Evolutionary conservation across 2,888 invertebrate species (phyloP), one percentile per base, ranked within the genome.

Genomic region (Sthenelais limicola): DNA sequence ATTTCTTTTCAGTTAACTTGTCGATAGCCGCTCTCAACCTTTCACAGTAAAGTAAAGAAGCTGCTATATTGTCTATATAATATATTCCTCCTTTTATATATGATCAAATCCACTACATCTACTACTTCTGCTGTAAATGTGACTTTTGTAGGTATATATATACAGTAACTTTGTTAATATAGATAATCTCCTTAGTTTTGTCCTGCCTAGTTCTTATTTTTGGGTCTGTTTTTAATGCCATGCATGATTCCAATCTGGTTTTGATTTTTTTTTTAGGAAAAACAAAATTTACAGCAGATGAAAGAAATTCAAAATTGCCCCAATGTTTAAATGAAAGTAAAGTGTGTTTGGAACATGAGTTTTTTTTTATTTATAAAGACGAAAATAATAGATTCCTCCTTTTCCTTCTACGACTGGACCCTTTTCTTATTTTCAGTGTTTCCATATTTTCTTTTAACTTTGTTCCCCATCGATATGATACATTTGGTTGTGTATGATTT

Each of bases 1-100:
- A 48, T 48, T 71, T 67, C 21, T 28, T 72, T 72, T 72, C 72
- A 72, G 72, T 72, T 58, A 72, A 68, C 72, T 68, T 72, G 68
- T 72, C 68, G 67, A 52, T 72, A 68, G 68, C 72, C 54, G 68
- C 52, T 72, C 72, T 72, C 58, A 72, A 67, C 72, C 43, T 68
- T 38, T 68, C 49, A 52, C 38, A 67, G 72, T 72, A 72, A 72
- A 49, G 71, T 68, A 58, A 72, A 51, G 70, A 70, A 32, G 56
- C 70, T 56, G 70, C 70, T 70, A 70, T 70, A 70, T 51, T 56
- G 70, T 70, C 56, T 68, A 43, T 68, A 68, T n/a, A n/a, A n/a
- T n/a, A 70, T 47, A 62, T 62, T 58, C 18, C 62, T 38, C 38
- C 33, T 69, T 70, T 70, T 56, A 56, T 70, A 30, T 26, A 58